Conservation (phyloP, 2,113 vertebrate species). For the Sapayoa aenigma region DNA sequence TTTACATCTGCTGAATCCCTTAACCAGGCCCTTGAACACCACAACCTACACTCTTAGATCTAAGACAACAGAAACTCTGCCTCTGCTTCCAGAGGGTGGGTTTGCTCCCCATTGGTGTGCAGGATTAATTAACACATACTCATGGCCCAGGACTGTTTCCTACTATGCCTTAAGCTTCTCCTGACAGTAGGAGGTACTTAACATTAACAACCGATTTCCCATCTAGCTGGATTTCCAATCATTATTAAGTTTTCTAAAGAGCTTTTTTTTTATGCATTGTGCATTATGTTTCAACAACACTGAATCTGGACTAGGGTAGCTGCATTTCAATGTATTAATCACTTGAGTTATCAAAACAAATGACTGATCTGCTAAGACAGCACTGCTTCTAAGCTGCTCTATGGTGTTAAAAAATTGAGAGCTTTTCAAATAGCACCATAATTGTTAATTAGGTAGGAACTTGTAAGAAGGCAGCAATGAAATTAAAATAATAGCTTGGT, state of each 20-base stretch:
- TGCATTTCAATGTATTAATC: slow-evolving; percentile 47
- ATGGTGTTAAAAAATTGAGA: slow-evolving; percentile 26
- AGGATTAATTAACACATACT: neutral
- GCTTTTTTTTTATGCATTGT: slow-evolving; percentile 53
- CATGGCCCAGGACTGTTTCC: neutral
- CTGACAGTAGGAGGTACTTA: neutral
- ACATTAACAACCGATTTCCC: neutral
- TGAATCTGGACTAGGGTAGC: neutral
- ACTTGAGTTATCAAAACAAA: slow-evolving; percentile 39
- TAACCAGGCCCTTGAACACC: neutral
- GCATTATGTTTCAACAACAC: slow-evolving; percentile 25
- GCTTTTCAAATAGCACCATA: slow-evolving; percentile 20
- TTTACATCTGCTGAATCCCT: neutral
- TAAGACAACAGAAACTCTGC: neutral
- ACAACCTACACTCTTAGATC: neutral
- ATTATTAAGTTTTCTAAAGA: slow-evolving; percentile 41
- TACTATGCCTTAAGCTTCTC: neutral
- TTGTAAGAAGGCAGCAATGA: slow-evolving; percentile 34
- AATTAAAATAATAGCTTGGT: slow-evolving; percentile 47
- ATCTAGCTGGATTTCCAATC: neutral
- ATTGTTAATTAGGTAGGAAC: slow-evolving; percentile 44
- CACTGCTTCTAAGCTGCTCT: slow-evolving; percentile 40
- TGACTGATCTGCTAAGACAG: slow-evolving; percentile 31
- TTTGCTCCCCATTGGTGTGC: neutral
- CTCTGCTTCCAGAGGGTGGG: neutral